Conservation (phyloP, 1,140 invertebrate species). For the Acromyrmex echinatior region DNA sequence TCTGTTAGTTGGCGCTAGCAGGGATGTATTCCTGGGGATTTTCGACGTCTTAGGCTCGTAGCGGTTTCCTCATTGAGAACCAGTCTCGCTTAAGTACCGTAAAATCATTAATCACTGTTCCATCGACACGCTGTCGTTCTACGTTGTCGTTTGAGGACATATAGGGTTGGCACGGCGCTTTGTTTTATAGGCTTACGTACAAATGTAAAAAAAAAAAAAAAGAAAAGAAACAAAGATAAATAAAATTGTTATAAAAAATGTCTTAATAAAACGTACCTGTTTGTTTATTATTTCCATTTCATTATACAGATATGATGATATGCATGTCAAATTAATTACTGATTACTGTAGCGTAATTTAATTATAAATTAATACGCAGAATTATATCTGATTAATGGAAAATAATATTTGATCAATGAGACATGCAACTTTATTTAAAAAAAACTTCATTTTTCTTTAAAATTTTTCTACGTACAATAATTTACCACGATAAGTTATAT, state of each 20-base stretch:
- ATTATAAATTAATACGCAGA: constrained; percentile 20
- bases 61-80: constrained; percentile 72
- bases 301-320: background rate
- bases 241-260: constrained; percentile 84
- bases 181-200: constrained; percentile 63
- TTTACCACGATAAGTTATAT: background rate
- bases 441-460: background rate
- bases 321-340: background rate
- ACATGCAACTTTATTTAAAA: background rate
- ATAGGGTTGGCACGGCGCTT: constrained; percentile 29
- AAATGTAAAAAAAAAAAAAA: constrained; percentile 76
- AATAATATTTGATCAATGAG: constrained; percentile 1
- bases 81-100: constrained; percentile 78
- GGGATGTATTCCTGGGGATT: constrained; percentile 9
- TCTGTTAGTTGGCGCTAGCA: background rate
- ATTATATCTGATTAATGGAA: constrained; percentile 10
- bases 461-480: background rate
- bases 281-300: constrained; percentile 1
- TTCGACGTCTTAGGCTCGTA: constrained; percentile 76
- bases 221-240: constrained; percentile 72
- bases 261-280: constrained; percentile 67
- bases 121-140: constrained; percentile 43
- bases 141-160: constrained; percentile 56
- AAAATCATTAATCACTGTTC: constrained; percentile 60
- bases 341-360: background rate